phyloP scores from a whole-genome alignment of 2,888 invertebrate genomes.

The Xanthorhoe spadicearia region DNA sequence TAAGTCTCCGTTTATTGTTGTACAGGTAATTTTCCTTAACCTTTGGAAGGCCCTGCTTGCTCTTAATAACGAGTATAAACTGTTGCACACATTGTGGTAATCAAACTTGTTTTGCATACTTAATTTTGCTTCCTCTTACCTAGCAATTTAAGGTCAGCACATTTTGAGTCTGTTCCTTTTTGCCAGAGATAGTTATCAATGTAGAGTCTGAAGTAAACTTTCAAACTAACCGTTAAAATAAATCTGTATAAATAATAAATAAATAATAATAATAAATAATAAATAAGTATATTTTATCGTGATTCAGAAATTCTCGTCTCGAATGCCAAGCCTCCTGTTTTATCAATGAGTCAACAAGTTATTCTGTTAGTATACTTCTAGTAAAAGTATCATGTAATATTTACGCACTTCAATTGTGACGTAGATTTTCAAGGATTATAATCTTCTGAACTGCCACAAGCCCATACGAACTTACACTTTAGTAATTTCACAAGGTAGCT shows the following conservation, averaged over 20 bases:
- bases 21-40: not conserved
- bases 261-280: no score
- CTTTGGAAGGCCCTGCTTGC: not conserved
- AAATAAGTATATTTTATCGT: not conserved
- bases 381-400: not conserved
- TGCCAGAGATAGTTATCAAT: no score
- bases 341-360: not conserved
- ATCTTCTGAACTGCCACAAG: not conserved
- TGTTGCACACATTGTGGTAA: not conserved
- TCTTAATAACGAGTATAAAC: not conserved
- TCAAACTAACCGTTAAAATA: not conserved
- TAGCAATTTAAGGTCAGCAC: not conserved
- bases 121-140: not conserved
- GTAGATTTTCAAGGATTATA: not conserved
- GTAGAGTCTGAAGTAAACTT: no score
- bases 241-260: no score
- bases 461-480: not conserved
- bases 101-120: not conserved
- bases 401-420: not conserved
- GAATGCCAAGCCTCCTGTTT: not conserved
- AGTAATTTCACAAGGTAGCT: no score
- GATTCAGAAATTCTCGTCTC: not conserved
- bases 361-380: not conserved
- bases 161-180: no score
- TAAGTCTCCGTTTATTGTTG: not conserved